These are phyloP conservation scores for Andricus curvator DNA, from an alignment of 2,888 invertebrate species.

Conservation along the genomic window DNA sequence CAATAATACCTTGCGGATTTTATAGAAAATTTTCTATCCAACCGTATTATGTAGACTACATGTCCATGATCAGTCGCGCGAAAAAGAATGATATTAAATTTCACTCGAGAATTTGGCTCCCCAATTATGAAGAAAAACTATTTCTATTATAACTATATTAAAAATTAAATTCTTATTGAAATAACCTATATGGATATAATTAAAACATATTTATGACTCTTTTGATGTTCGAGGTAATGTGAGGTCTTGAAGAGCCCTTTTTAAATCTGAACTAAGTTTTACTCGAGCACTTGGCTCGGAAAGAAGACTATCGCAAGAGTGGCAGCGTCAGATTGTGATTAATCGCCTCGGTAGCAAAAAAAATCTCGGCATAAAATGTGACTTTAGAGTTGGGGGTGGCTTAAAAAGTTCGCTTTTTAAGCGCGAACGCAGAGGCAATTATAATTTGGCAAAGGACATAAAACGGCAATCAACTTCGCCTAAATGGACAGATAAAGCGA, in stretches of 20 bases:
- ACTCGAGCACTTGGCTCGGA: conserved; percentile 23
- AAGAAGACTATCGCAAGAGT: conserved; percentile 45
- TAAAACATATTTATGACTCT: not conserved
- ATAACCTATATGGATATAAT: not conserved
- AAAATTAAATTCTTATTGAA: not conserved
- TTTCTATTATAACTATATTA: not conserved
- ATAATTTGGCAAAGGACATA: conserved; percentile 45
- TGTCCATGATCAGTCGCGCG: not conserved
- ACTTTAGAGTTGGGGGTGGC: conserved; percentile 4
- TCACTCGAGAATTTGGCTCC: no score
- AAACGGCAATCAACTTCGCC: conserved; percentile 53
- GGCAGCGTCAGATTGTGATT: conserved; percentile 54
- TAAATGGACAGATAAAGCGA: conserved; percentile 55
- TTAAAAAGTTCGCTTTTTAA: conserved; percentile 25
- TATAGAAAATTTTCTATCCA: conserved; percentile 14
- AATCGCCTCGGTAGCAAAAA: conserved; percentile 51
- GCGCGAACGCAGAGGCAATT: conserved; percentile 45
- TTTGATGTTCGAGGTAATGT: conserved; percentile 7
- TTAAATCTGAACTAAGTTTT: conserved; percentile 18
- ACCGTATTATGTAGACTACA: not conserved
- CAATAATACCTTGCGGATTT: conserved; percentile 1
- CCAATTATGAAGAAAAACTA: no score
- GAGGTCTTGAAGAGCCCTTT: conserved; percentile 5
- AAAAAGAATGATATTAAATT: not conserved
- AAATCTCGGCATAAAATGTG: conserved; percentile 42